Conservation (phyloP, 2,113 vertebrate genomes). For the Cottus gobio region DNA sequence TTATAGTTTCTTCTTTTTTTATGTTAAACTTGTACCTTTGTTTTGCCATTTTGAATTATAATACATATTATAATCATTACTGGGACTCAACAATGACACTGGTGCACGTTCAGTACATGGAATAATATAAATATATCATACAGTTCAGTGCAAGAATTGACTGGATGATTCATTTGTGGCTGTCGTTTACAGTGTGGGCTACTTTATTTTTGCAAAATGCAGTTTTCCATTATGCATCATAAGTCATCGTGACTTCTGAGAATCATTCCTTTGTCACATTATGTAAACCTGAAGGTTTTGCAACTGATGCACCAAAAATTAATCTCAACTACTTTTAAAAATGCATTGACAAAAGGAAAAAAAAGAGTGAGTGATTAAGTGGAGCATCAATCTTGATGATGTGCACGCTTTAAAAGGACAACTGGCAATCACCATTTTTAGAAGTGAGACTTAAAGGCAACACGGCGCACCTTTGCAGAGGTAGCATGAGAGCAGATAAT, state of each 20-base stretch:
- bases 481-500: constrained; percentile 28
- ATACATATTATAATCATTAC: neutral
- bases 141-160: neutral
- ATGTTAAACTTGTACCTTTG: neutral
- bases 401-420: constrained; percentile 10
- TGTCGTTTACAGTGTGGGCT: neutral
- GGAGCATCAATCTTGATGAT: constrained; percentile 7
- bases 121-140: neutral
- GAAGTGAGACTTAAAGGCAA: constrained; percentile 36
- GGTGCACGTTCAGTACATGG: neutral
- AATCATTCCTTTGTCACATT: neutral
- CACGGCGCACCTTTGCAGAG: constrained; percentile 48
- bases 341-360: constrained; percentile 14
- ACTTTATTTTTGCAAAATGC: neutral
- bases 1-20: neutral
- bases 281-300: neutral
- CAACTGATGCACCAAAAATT: neutral
- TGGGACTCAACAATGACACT: neutral
- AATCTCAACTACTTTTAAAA: neutral
- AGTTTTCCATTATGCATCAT: neutral
- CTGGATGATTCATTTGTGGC: neutral
- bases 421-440: constrained; percentile 23
- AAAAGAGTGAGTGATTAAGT: constrained; percentile 32
- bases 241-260: neutral
- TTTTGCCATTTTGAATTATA: neutral